Evolutionary conservation across 1,140 invertebrate genomes (phyloP).

Genomic region (Bathynomus jamesi): DNA sequence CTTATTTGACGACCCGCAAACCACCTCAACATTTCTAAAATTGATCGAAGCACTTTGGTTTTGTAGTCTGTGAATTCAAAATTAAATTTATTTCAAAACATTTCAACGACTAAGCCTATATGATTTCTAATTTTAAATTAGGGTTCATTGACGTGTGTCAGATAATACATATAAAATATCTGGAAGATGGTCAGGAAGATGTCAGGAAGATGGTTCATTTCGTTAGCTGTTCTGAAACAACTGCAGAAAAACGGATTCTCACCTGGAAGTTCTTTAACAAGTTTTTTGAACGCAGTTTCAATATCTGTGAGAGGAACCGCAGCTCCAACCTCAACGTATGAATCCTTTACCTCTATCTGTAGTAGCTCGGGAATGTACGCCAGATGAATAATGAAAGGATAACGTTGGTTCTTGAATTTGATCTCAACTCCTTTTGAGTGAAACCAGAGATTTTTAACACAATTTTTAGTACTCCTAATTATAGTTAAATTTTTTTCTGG

Average conservation of each 20-base stretch:
- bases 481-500: no score
- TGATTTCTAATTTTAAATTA: background rate
- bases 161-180: no score
- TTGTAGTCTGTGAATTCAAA: constrained; percentile 44
- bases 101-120: background rate
- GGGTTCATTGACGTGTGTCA: no score
- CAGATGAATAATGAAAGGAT: constrained; percentile 7
- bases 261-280: constrained; percentile 5
- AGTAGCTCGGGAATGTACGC: background rate
- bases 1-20: constrained; percentile 92
- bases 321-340: constrained; percentile 10
- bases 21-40: constrained; percentile 81
- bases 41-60: constrained; percentile 62
- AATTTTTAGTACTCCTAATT: no score
- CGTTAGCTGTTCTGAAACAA: no score
- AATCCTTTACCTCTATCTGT: constrained; percentile 8
- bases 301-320: constrained; percentile 15
- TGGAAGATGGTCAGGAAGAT: no score
- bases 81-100: background rate
- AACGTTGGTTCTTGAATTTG: constrained; percentile 14
- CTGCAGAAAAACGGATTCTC: no score
- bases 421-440: constrained; percentile 19
- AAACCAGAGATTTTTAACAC: no score
- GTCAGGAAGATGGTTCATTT: no score
- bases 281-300: background rate